Base-by-base conservation (phyloP, 1,140 invertebrate genomes). In the Sinonovacula constricta region DNA sequence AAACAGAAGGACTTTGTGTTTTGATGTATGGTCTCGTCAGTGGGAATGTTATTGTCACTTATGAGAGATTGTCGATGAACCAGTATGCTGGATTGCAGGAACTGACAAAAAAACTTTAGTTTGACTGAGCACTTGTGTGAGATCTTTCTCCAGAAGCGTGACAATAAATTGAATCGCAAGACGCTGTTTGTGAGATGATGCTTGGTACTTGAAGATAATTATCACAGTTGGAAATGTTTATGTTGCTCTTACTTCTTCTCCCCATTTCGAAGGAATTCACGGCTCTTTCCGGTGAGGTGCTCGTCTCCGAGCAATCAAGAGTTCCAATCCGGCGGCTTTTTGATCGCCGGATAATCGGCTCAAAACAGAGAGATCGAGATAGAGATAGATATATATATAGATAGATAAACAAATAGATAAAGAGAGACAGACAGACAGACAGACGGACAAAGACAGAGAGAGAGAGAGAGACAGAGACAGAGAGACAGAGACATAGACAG, bases 401-500 rank as follows among this genome's bases (percentile, higher is more conserved):
- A n/a, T n/a, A n/a, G n/a, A n/a, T n/a, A n/a, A n/a, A n/a, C n/a
- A n/a, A n/a, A n/a, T n/a, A n/a, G n/a, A n/a, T n/a, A n/a, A n/a
- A n/a, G n/a, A n/a, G n/a, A n/a, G n/a, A n/a, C n/a, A n/a, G n/a
- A n/a, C n/a, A n/a, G n/a, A n/a, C 30, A 85, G 62, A 31, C 94
- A 92, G 0, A 97, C 95, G 0, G 97, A 98, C 62, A 97, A 92
- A 1, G 95, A 94, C 85, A 98, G 98, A 3, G 97, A 97, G 36
- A 97, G 53, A 68, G 14, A 85, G 57, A 18, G 95, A 95, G 90
- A n/a, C n/a, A n/a, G n/a, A n/a, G n/a, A n/a, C n/a, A n/a, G n/a
- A n/a, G n/a, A n/a, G n/a, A n/a, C n/a, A n/a, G n/a, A n/a, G n/a
- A n/a, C n/a, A n/a, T n/a, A n/a, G n/a, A n/a, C n/a, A n/a, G n/a